Evolutionary conservation across 2,113 vertebrate species (phyloP), one percentile per base, ranked within the genome.

Genomic region (Istiophorus platypterus): DNA sequence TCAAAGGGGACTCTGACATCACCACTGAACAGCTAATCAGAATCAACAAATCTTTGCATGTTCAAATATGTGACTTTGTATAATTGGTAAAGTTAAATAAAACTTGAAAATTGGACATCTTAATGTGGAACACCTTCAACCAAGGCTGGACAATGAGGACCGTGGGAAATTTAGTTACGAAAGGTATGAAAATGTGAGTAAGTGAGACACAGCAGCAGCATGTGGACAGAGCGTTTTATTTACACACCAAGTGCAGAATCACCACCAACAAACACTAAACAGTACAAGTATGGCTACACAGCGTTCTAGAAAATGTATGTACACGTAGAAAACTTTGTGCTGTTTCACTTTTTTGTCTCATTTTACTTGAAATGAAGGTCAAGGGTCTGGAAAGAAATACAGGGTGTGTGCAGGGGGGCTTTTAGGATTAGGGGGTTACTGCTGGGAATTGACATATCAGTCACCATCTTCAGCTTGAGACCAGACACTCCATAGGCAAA

Each of bases 311-410:
- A 92, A 92, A 92, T 17, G 20, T 88, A n/a, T 91, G 37, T 91
- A 88, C 89, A 90, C 0, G 41, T 92, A 91, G 63, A 91, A 91
- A 92, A 93, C 39, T 0, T 91, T 93, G 92, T 93, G 92, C 92
- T 88, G 51, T 74, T 63, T 45, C 17, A 10, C 34, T 66, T 63
- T 61, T 69, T 65, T 61, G 8, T 51, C n/a, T 49, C 63, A 15
- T 56, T 71, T 65, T 20, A 76, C 24, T 56, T 42, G 10, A 69
- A 58, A 71, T 49, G 1, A 79, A 15, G 34, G 10, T 57, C 29
- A n/a, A 52, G 12, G 45, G 20, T 57, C 9, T 45, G 7, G 17
- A 24, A 54, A 2, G 13, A 29, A 17, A 10, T 15, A 5, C 22
- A 22, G 26, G 24, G 13, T 26, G 2, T n/a, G n/a, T n/a, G 31